Evolutionary conservation across 2,113 vertebrate genomes (phyloP), one percentile per base, ranked within the genome.

Genomic region (Aviceda subcristata): DNA sequence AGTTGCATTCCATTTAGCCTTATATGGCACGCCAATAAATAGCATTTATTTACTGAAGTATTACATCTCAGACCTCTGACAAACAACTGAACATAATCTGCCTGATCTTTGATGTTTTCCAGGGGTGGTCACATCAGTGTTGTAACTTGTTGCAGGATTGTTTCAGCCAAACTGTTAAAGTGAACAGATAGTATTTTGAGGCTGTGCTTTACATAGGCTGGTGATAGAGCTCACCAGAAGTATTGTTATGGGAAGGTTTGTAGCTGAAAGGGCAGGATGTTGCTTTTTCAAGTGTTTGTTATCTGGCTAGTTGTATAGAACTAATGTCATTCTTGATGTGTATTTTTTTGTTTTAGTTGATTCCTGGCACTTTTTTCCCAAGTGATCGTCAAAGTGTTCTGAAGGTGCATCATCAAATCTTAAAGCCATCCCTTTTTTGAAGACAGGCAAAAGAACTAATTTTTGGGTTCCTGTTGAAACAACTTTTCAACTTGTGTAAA

Each of bases 311-410:
- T 68, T 82, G 10, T 77, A 16, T 51, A 41, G 36, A 69, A 68
- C 74, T 89, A 86, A 86, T 81, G 41, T 50, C 5, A 75, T 76
- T 93, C 71, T 74, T 93, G 27, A 73, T 79, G 19, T 90, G 30
- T 76, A 12, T 63, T 45, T 84, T 41, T 74, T 91, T 95, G 26
- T 91, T 94, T 79, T 83, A 98, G 98, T 91, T 90, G 95, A 98
- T 89, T 75, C 82, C 85, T 98, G 98, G 98, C 76, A 98, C 91
- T 98, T 98, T 94, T 96, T 94, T 63, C 92, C 86, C 59, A 95
- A 97, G 78, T 97, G 96, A 97, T 87, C 10, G 0, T 68, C 43
- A 55, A 43, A 62, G 30, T 57, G 69, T 86, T 89, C 56, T 73
- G 84, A 96, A 96, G 56, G 68, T 69, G 36, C 53, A 41, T 82